Evolutionary conservation across 1,140 invertebrate genomes (phyloP), one percentile per base, ranked within the genome.

Genomic region (Schmidtea mediterranea): DNA sequence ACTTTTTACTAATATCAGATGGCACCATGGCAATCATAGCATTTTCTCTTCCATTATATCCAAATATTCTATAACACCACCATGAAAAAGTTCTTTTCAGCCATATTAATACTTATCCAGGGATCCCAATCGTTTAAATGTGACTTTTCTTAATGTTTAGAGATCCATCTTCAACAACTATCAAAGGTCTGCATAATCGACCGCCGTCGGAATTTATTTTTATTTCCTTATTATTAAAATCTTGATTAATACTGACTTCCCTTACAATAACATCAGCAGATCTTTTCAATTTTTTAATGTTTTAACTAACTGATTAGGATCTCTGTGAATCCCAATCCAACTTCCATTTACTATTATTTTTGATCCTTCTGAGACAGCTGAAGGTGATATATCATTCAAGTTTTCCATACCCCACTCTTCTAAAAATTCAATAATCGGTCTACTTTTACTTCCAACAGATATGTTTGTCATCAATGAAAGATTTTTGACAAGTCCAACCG

Each of bases 321-420:
- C 87, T 59, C 87, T 72, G 68, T 97, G 90, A 58, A 97, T 94
- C 48, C 89, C 89, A 59, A 79, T 86, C 89, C 89, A 97, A 60
- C 87, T 90, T 41, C 89, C 89, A 69, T 97, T 97, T 0, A 97
- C 90, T 69, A 97, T 97, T 59, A 97, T 97, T 68, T 95, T 97
- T 0, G 89, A 94, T 1, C 87, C 83, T 71, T 69, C 71, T n/a
- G 80, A 79, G 59, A 90, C 90, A 1, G 83, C 80, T 24, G 81
- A 86, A 0, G 84, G 83, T 1, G 83, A 82, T 56, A 90, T 90
- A 73, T 94, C 87, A 70, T 95, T 89, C 41, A 97, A 70, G 66
- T 95, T 97, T 69, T 97, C 90, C 90, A 97, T 97, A 49, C 82
- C 89, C 90, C 90, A 97, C 63, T 97, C 45, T 38, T 46, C 39